phyloP scores from a whole-genome alignment of 2,797 vertebrate species.

The Paratrypauchen microcephalus region DNA sequence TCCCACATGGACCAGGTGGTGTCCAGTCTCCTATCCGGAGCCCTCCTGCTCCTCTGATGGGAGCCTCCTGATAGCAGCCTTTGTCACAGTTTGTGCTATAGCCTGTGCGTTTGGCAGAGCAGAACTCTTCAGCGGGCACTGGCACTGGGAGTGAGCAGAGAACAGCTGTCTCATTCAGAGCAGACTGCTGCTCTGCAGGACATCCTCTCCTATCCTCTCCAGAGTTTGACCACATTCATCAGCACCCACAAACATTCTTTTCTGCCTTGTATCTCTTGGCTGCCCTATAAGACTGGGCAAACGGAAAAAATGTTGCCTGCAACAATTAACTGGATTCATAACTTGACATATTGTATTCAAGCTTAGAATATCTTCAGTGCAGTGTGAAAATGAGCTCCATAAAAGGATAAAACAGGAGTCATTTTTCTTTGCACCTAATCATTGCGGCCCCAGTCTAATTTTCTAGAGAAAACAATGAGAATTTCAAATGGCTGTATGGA shows the following conservation, averaged over 20 bases:
- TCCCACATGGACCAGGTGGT: constrained; percentile 57
- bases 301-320: constrained; percentile 24
- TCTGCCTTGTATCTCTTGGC: constrained; percentile 56
- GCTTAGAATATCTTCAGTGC: too few relatives aligned
- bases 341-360: neutral
- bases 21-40: constrained; percentile 44
- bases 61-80: constrained; percentile 47
- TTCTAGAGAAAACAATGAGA: neutral
- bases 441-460: neutral
- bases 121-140: constrained; percentile 42
- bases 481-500: constrained; percentile 6
- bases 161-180: constrained; percentile 74
- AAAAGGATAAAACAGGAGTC: too few relatives aligned
- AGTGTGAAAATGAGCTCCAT: too few relatives aligned
- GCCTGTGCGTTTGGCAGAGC: constrained; percentile 49
- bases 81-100: constrained; percentile 40
- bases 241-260: constrained; percentile 53
- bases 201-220: constrained; percentile 28
- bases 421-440: neutral
- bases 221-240: constrained; percentile 51
- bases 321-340: neutral
- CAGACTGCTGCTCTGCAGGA: constrained; percentile 71
- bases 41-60: constrained; percentile 58
- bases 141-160: constrained; percentile 50
- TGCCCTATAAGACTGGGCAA: constrained; percentile 52